Base-by-base conservation (phyloP, 2,797 vertebrate species). In the Danio choprae region DNA sequence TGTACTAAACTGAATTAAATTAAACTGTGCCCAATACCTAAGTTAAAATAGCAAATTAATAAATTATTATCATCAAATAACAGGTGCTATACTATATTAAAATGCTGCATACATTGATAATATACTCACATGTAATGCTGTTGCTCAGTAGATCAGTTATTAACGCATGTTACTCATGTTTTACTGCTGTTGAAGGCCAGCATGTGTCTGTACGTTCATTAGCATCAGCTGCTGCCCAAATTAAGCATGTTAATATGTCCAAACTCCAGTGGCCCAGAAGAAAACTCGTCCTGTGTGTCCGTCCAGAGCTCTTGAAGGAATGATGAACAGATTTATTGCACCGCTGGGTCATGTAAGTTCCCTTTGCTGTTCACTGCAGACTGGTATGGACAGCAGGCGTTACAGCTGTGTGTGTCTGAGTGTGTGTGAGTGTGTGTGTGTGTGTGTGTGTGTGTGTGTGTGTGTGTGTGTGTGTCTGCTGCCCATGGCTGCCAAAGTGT, bases 341-440 rank as follows among this genome's bases (percentile, higher is more conserved):
- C 29, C 44, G 36, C 16, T 76, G 60, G 18, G 36, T 64, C 36
- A 13, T 64, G 59, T 43, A 41, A 76, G 46, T 58, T 50, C 20
- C 22, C 65, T 69, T 38, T 68, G 7, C 53, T 69, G 64, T 60
- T 78, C 76, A 60, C 12, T 60, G 64, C 53, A 78, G 20, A 58
- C 65, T 78, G 29, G 22, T 40, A 40, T 41, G 18, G 43, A 43
- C 76, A 48, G 75, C 51, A 59, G 22, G 53, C 10, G 43, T 59
- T 59, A 62, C 76, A 84, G 80, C 62, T 77, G 87, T 88, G 89
- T 89, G 85, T 63, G 71, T 76, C n/a, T n/a, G n/a, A 48, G 87
- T 81, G 86, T 83, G 65, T 86, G 84, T 87, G 77, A 85, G 87
- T 81, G 69, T 85, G 84, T 79, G 55, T 63, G 41, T 60, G 22